A percentile compares a stretch with the other conserved stretches of the same genome.
These are phyloP conservation scores for Aleiodes sp. DNA, from an alignment of 1,140 invertebrate genomes.

Conservation along the genomic window DNA sequence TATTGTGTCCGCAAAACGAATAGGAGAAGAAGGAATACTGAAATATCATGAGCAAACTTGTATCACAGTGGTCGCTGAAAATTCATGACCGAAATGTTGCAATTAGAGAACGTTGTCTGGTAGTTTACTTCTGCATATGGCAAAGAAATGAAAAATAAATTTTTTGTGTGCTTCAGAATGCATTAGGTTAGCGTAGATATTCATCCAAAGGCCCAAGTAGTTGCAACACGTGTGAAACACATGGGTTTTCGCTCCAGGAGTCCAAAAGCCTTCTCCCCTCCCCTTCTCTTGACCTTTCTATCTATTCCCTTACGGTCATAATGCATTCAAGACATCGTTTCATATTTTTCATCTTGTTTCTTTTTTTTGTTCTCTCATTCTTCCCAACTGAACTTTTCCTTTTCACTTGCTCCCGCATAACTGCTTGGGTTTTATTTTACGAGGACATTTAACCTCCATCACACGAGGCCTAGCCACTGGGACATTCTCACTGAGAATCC, in stretches of 20 bases:
- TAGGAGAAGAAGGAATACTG: not conserved
- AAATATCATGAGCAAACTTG: conserved; percentile 9
- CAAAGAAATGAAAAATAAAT: conserved; percentile 13
- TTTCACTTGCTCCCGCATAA: conserved; percentile 13
- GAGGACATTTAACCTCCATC: too few species aligned
- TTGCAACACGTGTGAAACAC: conserved; percentile 44
- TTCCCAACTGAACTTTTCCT: conserved; percentile 9
- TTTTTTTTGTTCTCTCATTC: not conserved
- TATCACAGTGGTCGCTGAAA: not conserved
- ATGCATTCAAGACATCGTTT: conserved; percentile 1
- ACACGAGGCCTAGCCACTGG: too few species aligned
- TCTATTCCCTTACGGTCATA: conserved; percentile 12
- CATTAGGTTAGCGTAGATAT: not conserved
- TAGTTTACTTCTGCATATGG: conserved; percentile 16
- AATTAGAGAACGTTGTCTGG: conserved; percentile 40
- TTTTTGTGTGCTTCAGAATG: conserved; percentile 12
- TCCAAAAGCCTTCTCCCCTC: conserved; percentile 18
- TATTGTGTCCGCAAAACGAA: not conserved
- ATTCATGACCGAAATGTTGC: conserved; percentile 21
- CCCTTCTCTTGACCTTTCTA: conserved; percentile 23
- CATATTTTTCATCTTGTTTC: not conserved
- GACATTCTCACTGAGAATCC: too few species aligned
- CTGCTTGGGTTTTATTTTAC: not conserved
- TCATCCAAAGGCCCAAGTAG: conserved; percentile 1
- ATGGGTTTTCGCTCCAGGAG: conserved; percentile 43